phyloP scores from a whole-genome alignment of 2,888 invertebrate species.

The Seira sanloemensis region DNA sequence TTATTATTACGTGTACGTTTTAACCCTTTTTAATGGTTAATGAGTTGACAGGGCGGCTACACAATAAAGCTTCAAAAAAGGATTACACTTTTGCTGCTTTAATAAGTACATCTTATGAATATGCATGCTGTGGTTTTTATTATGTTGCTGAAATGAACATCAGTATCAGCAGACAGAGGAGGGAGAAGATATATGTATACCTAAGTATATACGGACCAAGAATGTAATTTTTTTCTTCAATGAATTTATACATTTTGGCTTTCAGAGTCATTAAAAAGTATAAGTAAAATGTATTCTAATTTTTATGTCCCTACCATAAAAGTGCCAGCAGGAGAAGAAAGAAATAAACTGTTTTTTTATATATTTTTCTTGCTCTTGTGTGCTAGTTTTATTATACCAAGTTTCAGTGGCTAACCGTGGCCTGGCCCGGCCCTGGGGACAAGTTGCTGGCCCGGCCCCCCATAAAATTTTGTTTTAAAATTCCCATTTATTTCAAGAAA shows the following conservation, averaged over 20 bases:
- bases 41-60: slow-evolving; percentile 70
- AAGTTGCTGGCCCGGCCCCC: no score
- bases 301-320: neutral
- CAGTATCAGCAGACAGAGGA: neutral
- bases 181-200: no score
- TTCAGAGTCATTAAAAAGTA: neutral
- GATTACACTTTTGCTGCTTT: neutral
- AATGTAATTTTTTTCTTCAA: neutral
- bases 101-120: slow-evolving; percentile 67
- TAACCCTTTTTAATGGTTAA: slow-evolving; percentile 47
- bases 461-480: no score
- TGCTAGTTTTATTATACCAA: neutral
- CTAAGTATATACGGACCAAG: no score
- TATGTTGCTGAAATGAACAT: slow-evolving; percentile 22
- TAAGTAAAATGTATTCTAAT: slow-evolving; percentile 10
- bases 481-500: no score
- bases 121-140: slow-evolving; percentile 63
- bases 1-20: neutral
- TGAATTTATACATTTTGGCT: neutral
- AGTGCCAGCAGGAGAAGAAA: neutral
- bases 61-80: neutral
- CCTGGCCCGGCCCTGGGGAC: no score
- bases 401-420: no score
- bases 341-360: neutral
- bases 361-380: neutral